phyloP scores from a whole-genome alignment of 2,113 vertebrate species.

The Spheniscus mendiculus region DNA sequence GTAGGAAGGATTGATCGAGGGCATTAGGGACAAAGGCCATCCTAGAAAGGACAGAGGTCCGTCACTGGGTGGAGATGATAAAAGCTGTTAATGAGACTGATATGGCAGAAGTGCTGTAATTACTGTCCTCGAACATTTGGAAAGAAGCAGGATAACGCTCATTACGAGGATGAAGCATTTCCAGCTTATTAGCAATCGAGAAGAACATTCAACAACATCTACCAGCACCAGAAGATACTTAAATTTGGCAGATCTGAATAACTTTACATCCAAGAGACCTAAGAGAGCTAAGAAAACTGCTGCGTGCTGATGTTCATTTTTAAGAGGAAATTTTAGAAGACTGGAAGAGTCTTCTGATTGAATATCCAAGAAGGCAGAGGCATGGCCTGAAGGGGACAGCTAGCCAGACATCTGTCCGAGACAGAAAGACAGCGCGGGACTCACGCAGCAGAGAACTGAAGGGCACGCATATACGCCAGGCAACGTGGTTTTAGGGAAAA shows the following conservation, averaged over 20 bases:
- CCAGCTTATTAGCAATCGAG: conserved; percentile 15
- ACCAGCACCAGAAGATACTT: conserved; percentile 28
- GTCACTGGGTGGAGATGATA: background rate
- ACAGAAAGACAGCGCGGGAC: background rate
- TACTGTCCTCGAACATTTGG: background rate
- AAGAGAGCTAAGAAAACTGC: conserved; percentile 3
- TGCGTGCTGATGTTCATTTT: background rate
- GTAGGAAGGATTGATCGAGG: background rate
- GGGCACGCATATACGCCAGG: background rate
- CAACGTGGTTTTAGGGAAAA: background rate
- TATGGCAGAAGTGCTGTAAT: background rate
- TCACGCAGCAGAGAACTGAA: background rate
- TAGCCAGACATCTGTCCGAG: background rate
- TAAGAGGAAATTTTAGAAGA: background rate
- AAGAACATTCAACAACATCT: conserved; percentile 20
- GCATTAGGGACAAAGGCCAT: background rate
- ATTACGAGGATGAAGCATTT: background rate
- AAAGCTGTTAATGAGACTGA: background rate
- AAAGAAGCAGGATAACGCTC: background rate
- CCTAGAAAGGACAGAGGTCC: background rate
- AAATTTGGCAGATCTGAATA: conserved; percentile 26
- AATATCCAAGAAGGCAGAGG: background rate
- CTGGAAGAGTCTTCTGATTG: background rate
- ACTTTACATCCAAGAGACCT: conserved; percentile 20
- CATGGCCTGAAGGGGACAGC: background rate